A percentile compares a stretch with the other conserved stretches of the same genome.
These are phyloP conservation scores for Triplophysa bombifrons DNA, from an alignment of 2,797 vertebrate genomes.

Conservation along the genomic window DNA sequence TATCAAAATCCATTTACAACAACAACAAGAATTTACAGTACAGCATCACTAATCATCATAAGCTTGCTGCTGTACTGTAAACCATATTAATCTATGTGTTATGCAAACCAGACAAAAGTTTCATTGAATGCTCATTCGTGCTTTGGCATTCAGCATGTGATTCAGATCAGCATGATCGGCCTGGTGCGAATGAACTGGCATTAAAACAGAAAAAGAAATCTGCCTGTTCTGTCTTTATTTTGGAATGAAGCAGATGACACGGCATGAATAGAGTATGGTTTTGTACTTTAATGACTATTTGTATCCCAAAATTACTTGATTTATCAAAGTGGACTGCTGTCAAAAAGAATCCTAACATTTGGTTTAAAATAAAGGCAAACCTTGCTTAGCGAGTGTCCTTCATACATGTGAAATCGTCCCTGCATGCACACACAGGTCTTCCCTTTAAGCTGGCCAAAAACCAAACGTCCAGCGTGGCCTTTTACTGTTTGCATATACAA, in stretches of 20 bases:
- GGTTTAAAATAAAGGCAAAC: slow-evolving; percentile 57
- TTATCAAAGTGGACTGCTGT: no score
- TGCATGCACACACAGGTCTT: slow-evolving; percentile 84
- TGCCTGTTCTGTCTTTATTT: background rate
- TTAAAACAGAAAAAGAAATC: slow-evolving; percentile 20
- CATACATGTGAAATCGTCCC: slow-evolving; percentile 85
- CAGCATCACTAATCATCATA: slow-evolving; percentile 1
- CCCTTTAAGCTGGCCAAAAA: slow-evolving; percentile 81
- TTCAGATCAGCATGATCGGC: slow-evolving; percentile 44
- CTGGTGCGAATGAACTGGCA: slow-evolving; percentile 20
- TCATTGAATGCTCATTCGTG: slow-evolving; percentile 58
- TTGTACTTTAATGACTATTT: background rate
- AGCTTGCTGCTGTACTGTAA: slow-evolving; percentile 21
- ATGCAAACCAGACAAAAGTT: slow-evolving; percentile 60
- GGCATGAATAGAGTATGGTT: slow-evolving; percentile 13
- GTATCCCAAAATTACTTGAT: no score
- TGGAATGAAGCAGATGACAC: slow-evolving; percentile 17
- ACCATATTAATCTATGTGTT: slow-evolving; percentile 26
- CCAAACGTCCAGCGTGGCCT: slow-evolving; percentile 80
- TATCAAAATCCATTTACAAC: no score
- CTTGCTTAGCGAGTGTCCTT: slow-evolving; percentile 81
- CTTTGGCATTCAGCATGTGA: slow-evolving; percentile 66
- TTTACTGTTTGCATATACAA: slow-evolving; percentile 66
- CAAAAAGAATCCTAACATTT: no score
- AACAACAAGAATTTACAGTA: background rate